phyloP scores from a whole-genome alignment of 2,113 vertebrate genomes.

The Hyaena hyaena region DNA sequence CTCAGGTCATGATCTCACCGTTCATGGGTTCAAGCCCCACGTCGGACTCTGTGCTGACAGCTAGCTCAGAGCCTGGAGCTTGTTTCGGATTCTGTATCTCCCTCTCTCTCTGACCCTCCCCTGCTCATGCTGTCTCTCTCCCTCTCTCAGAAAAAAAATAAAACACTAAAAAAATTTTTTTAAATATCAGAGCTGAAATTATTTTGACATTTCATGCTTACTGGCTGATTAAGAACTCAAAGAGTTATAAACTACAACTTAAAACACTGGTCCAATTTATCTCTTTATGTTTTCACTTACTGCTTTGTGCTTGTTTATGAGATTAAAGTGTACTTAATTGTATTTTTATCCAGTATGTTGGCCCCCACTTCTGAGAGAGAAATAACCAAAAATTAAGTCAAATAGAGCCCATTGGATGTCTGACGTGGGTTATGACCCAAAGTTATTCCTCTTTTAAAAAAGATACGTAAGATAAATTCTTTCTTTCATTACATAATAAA shows the following conservation, averaged over 20 bases:
- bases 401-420: not conserved
- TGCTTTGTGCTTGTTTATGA: not conserved
- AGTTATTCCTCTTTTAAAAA: not conserved
- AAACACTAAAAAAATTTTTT: too few species aligned
- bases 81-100: too few species aligned
- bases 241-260: not conserved
- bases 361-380: not conserved
- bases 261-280: not conserved
- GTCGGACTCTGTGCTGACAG: too few species aligned
- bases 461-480: not conserved
- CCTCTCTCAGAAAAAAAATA: too few species aligned
- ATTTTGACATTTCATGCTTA: not conserved
- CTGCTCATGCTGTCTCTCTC: too few species aligned
- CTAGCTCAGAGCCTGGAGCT: too few species aligned
- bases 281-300: not conserved
- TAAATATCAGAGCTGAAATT: not conserved
- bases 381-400: slow-evolving; percentile 15
- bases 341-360: not conserved
- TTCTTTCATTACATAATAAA: slow-evolving; percentile 14
- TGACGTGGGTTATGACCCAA: not conserved
- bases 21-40: too few species aligned
- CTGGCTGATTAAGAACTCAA: not conserved
- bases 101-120: too few species aligned
- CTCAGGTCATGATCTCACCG: too few species aligned
- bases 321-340: not conserved